These are phyloP conservation scores for Lagopus muta DNA, from an alignment of 2,113 vertebrate species.

Conservation along the genomic window DNA sequence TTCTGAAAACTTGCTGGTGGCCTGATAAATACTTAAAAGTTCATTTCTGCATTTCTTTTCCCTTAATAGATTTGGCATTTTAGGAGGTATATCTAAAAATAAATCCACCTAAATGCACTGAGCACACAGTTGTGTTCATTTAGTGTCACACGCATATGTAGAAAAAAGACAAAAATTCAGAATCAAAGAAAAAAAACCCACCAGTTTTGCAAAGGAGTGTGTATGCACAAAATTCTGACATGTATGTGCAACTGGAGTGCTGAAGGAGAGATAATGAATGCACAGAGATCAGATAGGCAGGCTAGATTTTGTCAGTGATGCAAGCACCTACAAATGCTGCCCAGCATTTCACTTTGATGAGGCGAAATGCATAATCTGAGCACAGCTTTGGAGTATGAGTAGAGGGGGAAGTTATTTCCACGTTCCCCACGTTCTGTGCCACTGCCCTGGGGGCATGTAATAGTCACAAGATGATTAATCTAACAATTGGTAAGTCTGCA, in stretches of 20 bases:
- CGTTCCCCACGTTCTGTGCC: neutral
- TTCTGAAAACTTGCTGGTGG: neutral
- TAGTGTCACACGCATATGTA: no score
- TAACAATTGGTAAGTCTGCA: fast-evolving
- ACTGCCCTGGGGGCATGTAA: neutral
- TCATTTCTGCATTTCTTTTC: neutral
- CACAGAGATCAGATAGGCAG: neutral
- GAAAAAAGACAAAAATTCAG: neutral
- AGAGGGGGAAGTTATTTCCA: neutral
- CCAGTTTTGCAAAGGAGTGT: neutral
- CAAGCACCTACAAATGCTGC: neutral
- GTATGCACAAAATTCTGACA: neutral
- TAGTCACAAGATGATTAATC: neutral
- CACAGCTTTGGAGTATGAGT: neutral
- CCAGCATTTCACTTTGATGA: neutral
- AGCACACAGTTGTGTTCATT: neutral
- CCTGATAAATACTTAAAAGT: neutral
- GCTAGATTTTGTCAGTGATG: neutral
- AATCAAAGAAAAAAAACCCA: neutral
- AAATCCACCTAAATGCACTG: neutral
- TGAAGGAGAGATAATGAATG: neutral
- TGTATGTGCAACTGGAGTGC: neutral
- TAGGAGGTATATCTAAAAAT: neutral
- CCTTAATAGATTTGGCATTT: neutral
- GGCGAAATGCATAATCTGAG: neutral